Evolutionary conservation across 1,140 invertebrate genomes (phyloP), one percentile per base, ranked within the genome.

Genomic region (Trinorchestia longiramus): DNA sequence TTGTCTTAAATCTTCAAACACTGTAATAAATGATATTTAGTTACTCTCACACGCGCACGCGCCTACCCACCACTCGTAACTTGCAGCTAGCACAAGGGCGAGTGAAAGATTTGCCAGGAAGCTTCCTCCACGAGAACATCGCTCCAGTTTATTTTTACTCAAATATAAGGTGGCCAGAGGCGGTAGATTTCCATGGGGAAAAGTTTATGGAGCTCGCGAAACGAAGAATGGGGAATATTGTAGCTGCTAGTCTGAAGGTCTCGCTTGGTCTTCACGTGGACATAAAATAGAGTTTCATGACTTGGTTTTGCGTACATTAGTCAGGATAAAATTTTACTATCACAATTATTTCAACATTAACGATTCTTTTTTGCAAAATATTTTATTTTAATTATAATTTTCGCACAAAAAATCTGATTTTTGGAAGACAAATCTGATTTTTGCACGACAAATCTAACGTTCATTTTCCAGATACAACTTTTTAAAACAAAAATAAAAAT

Each of bases 141-240:
- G 62, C 62, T 77, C 62, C 62, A 77, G 62, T 36, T 77, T 77
- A 77, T 77, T 77, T 77, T 77, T 36, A 77, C 62, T 77, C 62
- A 11, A 77, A 77, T 77, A 77, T 77, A 77, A 77, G 62, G 62
- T 77, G 62, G 62, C 62, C 62, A 77, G 62, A 77, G 62, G 62
- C 62, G 15, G 62, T 23, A 77, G 62, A 77, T 77, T 77, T 77
- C 62, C 62, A 77, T 77, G 62, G 62, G 62, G 62, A 77, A 90
- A 43, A 90, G 88, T 90, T 90, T 90, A 90, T 90, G 88, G n/a
- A 41, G n/a, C 4, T 42, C 88, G 36, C 88, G 88, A 90, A 43
- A 90, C 88, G 88, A 8, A 15, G 88, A 41, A 77, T 77, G 11
- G 88, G n/a, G 88, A 90, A 90, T 90, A 90, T 90, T 90, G 42